These are phyloP conservation scores for Aleadryas rufinucha DNA, from an alignment of 2,113 vertebrate species.

Conservation along the genomic window DNA sequence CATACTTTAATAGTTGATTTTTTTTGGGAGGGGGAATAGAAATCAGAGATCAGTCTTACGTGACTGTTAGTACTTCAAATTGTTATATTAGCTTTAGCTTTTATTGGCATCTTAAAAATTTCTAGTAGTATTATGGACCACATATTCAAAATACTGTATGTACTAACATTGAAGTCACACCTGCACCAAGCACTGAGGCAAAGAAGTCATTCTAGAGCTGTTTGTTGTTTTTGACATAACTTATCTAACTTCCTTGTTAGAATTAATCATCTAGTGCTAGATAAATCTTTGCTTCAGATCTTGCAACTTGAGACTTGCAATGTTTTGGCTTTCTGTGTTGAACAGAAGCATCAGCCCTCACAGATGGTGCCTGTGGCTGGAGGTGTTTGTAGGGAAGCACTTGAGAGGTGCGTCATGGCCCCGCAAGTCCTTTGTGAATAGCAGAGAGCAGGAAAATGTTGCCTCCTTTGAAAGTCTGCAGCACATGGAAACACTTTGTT, in stretches of 20 bases:
- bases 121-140: neutral
- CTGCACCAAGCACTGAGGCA: neutral
- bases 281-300: neutral
- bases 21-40: rapidly evolving
- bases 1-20: neutral
- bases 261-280: neutral
- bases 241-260: neutral
- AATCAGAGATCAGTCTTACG: neutral
- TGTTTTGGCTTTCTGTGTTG: neutral
- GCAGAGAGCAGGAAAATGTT: neutral
- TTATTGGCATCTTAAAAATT: neutral
- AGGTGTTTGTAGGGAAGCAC: neutral
- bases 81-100: neutral
- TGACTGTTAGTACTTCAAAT: neutral
- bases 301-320: rapidly evolving
- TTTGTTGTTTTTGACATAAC: neutral
- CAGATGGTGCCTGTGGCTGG: rapidly evolving
- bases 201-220: neutral
- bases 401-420: neutral
- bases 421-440: neutral
- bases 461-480: neutral
- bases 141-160: neutral
- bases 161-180: neutral
- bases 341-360: neutral
- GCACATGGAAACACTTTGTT: neutral